Evolutionary conservation across 2,888 invertebrate species (phyloP).

Genomic region (Sesamia inferens): DNA sequence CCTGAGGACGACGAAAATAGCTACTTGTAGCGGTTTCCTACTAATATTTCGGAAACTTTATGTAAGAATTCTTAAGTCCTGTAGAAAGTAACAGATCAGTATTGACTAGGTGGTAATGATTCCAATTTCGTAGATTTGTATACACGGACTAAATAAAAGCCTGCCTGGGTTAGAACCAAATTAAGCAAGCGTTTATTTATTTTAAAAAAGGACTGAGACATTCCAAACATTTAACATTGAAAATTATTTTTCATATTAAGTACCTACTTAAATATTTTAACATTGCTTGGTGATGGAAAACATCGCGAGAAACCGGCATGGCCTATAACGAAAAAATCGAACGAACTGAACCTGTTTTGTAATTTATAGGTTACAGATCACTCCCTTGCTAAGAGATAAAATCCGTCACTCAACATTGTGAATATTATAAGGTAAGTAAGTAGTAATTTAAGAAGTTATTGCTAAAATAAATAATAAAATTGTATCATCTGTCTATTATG

Average conservation of each 20-base stretch:
- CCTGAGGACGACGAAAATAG: slow-evolving; percentile 36
- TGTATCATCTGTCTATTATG: slow-evolving; percentile 42
- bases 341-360: background rate
- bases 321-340: too few relatives aligned
- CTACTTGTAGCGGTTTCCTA: slow-evolving; percentile 22
- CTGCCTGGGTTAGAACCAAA: too few relatives aligned
- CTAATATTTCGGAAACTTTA: slow-evolving; percentile 7
- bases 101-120: background rate
- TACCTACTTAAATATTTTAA: background rate
- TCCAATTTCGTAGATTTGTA: background rate
- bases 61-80: background rate
- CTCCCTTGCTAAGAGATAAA: background rate
- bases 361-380: background rate
- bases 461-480: slow-evolving; percentile 14
- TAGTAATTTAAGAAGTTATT: slow-evolving; percentile 9
- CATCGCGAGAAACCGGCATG: background rate
- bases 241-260: background rate
- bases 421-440: background rate
- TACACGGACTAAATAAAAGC: too few relatives aligned
- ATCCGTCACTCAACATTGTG: background rate
- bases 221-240: too few relatives aligned
- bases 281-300: background rate
- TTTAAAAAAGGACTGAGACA: too few relatives aligned
- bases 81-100: background rate
- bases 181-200: background rate